phyloP scores from a whole-genome alignment of 2,797 vertebrate genomes.

The Varecia variegata region DNA sequence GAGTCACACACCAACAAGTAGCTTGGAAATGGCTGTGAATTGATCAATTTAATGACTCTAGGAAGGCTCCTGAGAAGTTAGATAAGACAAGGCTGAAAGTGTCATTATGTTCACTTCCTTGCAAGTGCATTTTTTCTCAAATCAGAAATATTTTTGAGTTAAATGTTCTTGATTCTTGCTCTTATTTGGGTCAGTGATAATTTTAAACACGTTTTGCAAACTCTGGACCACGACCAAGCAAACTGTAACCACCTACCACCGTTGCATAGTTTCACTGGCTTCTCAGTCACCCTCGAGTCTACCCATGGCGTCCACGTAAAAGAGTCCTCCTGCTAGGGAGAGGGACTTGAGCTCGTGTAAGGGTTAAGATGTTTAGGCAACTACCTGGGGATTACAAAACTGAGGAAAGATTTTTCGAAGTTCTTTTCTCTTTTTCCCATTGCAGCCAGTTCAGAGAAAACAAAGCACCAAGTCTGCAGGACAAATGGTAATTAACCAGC shows the following conservation, averaged over 20 bases:
- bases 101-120: background rate
- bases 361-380: background rate
- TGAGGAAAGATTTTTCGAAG: background rate
- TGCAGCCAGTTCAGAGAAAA: background rate
- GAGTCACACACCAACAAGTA: background rate
- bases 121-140: background rate
- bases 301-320: background rate
- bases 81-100: background rate
- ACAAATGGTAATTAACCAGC: background rate
- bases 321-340: background rate
- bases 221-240: background rate
- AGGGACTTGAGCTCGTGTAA: background rate
- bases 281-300: background rate
- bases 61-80: background rate
- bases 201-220: background rate
- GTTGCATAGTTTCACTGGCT: background rate
- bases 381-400: background rate
- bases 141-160: background rate
- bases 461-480: background rate
- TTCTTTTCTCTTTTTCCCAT: background rate
- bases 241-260: background rate
- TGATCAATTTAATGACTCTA: background rate
- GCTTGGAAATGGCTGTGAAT: background rate
- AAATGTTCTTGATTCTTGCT: background rate
- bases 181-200: background rate